A percentile compares a stretch with the other conserved stretches of the same genome.
Evolutionary conservation across 2,888 invertebrate genomes (phyloP).

Genomic region (Clistopyga incitator): DNA sequence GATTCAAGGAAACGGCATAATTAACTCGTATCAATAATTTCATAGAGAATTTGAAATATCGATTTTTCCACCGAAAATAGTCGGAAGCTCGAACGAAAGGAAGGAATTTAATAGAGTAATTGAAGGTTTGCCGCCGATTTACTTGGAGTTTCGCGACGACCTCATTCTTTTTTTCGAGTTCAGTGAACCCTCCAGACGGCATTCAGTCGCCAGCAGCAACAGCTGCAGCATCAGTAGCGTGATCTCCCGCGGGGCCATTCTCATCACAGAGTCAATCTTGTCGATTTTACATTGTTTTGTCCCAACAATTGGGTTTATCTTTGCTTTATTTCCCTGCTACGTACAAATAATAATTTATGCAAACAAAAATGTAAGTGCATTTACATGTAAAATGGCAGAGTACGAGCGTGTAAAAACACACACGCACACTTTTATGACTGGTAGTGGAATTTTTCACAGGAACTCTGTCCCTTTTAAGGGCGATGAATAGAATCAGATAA

Average conservation of each 20-base stretch:
- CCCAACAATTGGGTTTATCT: constrained; percentile 11
- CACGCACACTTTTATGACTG: too few relatives aligned
- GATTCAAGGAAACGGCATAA: too few relatives aligned
- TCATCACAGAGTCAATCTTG: constrained; percentile 29
- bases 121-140: constrained; percentile 46
- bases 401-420: too few relatives aligned
- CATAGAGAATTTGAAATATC: too few relatives aligned
- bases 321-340: not conserved
- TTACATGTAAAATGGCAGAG: too few relatives aligned
- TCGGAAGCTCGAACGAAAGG: constrained; percentile 8
- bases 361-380: not conserved
- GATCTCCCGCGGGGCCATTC: constrained; percentile 51
- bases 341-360: not conserved
- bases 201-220: too few relatives aligned
- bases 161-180: constrained; percentile 44
- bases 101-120: constrained; percentile 43
- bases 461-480: too few relatives aligned
- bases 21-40: too few relatives aligned
- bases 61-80: too few relatives aligned
- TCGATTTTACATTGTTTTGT: not conserved
- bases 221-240: constrained; percentile 23
- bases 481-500: too few relatives aligned
- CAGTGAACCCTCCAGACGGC: constrained; percentile 42
- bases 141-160: constrained; percentile 45
- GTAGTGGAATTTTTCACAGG: too few relatives aligned